phyloP scores from a whole-genome alignment of 2,888 invertebrate genomes.

The Chironomus riparius region DNA sequence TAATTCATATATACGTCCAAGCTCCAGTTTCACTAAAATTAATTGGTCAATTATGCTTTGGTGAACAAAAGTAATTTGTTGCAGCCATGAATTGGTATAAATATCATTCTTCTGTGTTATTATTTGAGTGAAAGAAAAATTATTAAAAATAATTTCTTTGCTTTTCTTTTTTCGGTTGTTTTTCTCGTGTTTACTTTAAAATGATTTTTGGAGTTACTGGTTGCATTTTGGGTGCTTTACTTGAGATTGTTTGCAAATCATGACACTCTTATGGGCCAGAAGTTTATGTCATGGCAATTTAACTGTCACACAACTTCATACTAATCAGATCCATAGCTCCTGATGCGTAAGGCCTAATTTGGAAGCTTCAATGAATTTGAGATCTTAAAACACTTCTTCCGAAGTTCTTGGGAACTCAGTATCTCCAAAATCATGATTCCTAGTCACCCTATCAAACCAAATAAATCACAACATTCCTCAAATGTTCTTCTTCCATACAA shows the following conservation, averaged over 20 bases:
- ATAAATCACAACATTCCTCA: neutral
- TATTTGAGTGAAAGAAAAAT: neutral
- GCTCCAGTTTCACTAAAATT: slow-evolving; percentile 19
- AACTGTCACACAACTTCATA: no score
- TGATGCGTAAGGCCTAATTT: no score
- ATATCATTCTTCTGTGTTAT: neutral
- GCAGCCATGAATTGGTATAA: neutral
- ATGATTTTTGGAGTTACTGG: neutral
- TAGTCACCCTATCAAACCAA: neutral
- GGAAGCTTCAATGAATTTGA: no score
- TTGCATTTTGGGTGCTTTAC: neutral
- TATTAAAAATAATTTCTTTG: neutral
- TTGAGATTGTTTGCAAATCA: no score
- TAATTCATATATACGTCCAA: neutral
- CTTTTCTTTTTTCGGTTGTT: neutral
- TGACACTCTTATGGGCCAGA: no score
- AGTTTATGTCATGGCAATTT: no score
- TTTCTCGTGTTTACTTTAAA: neutral
- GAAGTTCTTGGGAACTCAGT: no score
- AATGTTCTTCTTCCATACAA: neutral
- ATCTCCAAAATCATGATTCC: neutral
- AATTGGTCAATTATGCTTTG: slow-evolving; percentile 21
- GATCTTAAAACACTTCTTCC: no score
- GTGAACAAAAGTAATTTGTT: slow-evolving; percentile 8
- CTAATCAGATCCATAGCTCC: no score